These are phyloP conservation scores for Venturia canescens DNA, from an alignment of 1,140 invertebrate species.

Conservation along the genomic window DNA sequence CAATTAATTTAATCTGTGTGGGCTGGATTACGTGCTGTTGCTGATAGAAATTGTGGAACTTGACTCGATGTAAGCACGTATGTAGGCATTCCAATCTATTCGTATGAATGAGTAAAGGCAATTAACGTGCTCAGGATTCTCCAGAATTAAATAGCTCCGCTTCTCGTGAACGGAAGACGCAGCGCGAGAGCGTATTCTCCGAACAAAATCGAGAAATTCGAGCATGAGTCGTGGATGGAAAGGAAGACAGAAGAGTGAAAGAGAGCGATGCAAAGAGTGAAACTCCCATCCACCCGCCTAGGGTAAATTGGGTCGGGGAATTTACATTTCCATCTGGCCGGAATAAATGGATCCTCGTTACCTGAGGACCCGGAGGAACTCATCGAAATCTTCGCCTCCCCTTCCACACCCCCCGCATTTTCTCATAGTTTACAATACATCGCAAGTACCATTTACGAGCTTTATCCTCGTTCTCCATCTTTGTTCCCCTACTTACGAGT, in stretches of 20 bases:
- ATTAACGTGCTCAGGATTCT: constrained; percentile 66
- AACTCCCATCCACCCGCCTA: constrained; percentile 32
- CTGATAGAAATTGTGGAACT: background rate
- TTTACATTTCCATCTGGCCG: constrained; percentile 70
- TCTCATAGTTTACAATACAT: constrained; percentile 11
- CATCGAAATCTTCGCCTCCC: constrained; percentile 4
- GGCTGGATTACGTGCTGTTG: background rate
- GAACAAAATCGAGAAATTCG: constrained; percentile 19
- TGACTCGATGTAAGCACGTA: constrained; percentile 19
- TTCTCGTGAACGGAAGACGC: background rate
- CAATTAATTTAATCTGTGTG: background rate
- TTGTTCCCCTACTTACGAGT: too few relatives aligned
- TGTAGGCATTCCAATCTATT: constrained; percentile 51
- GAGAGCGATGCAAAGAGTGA: constrained; percentile 13
- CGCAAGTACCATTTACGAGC: background rate
- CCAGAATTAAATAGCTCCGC: constrained; percentile 68
- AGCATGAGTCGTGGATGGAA: constrained; percentile 8
- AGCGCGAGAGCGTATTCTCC: background rate
- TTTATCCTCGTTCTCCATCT: too few relatives aligned
- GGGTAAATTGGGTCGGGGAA: constrained; percentile 72
- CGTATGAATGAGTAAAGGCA: constrained; percentile 65
- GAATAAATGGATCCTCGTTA: constrained; percentile 74
- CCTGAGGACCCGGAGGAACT: constrained; percentile 57
- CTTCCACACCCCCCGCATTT: constrained; percentile 35
- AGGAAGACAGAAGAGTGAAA: background rate